A percentile compares a stretch with the other conserved stretches of the same genome.
Conservation (phyloP, 2,888 invertebrate species). For the Caenorhabditis drosophilae region DNA sequence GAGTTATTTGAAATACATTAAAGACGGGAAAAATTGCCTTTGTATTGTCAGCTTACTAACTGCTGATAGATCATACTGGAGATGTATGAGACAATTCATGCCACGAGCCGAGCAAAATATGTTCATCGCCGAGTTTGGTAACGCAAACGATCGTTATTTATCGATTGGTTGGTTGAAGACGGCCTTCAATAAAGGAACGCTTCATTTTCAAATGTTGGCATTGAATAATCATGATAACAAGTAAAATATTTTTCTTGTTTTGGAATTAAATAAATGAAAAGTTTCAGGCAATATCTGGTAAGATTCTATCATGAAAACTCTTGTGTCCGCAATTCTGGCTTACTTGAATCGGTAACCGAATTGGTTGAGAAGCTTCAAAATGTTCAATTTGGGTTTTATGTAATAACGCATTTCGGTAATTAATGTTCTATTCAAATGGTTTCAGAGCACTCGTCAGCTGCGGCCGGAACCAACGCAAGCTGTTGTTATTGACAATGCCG, state of each 20-base stretch:
- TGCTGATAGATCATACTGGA: slow-evolving; percentile 56
- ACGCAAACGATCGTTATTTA: slow-evolving; percentile 47
- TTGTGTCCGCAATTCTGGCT: slow-evolving; percentile 45
- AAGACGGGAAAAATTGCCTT: too few species aligned
- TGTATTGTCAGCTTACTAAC: slow-evolving; percentile 49
- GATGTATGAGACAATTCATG: slow-evolving; percentile 54
- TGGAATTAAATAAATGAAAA: not conserved
- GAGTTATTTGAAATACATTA: not conserved
- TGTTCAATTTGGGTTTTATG: slow-evolving; percentile 51
- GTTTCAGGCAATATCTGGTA: slow-evolving; percentile 29
- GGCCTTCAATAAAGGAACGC: slow-evolving; percentile 57
- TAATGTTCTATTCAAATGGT: not conserved
- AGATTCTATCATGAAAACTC: slow-evolving; percentile 53
- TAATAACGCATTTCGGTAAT: slow-evolving; percentile 9
- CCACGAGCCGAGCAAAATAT: slow-evolving; percentile 52
- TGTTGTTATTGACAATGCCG: slow-evolving; percentile 18
- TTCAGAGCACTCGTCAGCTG: slow-evolving; percentile 31
- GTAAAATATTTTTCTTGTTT: slow-evolving; percentile 7
- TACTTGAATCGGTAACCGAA: slow-evolving; percentile 41
- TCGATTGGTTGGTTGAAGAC: slow-evolving; percentile 63
- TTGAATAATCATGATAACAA: slow-evolving; percentile 34
- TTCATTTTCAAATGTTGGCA: slow-evolving; percentile 58
- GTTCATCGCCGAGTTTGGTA: slow-evolving; percentile 48
- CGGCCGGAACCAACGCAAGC: slow-evolving; percentile 30
- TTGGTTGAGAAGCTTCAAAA: slow-evolving; percentile 32